phyloP scores from a whole-genome alignment of 1,140 invertebrate genomes.

The Forficula auricularia region DNA sequence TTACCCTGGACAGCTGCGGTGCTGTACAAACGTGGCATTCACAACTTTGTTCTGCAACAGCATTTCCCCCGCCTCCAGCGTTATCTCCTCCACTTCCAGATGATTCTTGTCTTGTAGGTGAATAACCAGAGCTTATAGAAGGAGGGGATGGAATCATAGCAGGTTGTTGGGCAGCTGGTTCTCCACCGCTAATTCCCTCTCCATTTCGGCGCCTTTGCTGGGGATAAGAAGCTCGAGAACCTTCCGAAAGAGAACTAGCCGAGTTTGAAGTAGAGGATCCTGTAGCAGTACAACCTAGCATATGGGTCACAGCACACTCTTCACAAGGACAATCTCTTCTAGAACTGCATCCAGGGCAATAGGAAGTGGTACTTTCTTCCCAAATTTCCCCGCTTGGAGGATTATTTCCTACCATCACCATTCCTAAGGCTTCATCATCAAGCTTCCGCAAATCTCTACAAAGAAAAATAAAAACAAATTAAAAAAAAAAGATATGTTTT shows the following conservation, averaged over 20 bases:
- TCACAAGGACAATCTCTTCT: conserved; percentile 16
- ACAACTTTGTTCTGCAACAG: conserved; percentile 11
- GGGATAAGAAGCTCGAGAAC: too few species aligned
- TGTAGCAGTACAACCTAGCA: conserved; percentile 7
- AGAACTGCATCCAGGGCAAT: conserved; percentile 11
- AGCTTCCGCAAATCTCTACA: not conserved
- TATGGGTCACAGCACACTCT: conserved; percentile 15
- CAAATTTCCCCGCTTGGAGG: too few species aligned
- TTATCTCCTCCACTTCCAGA: not conserved
- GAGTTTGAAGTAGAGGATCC: too few species aligned
- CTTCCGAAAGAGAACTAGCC: too few species aligned
- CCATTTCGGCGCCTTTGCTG: not conserved
- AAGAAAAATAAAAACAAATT: not conserved
- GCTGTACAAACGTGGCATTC: conserved; percentile 19
- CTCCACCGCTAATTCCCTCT: not conserved
- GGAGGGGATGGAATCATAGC: not conserved
- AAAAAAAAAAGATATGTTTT: too few species aligned
- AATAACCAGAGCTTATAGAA: not conserved
- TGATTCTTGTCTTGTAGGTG: not conserved
- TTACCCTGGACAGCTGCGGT: conserved; percentile 13
- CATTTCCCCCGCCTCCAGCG: not conserved
- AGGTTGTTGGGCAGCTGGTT: not conserved
- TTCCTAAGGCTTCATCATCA: too few species aligned
- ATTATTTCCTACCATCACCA: too few species aligned
- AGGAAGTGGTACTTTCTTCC: not conserved